A percentile compares a stretch with the other conserved stretches of the same genome.
Evolutionary conservation across 2,113 vertebrate species (phyloP).

Genomic region (Anguilla rostrata): DNA sequence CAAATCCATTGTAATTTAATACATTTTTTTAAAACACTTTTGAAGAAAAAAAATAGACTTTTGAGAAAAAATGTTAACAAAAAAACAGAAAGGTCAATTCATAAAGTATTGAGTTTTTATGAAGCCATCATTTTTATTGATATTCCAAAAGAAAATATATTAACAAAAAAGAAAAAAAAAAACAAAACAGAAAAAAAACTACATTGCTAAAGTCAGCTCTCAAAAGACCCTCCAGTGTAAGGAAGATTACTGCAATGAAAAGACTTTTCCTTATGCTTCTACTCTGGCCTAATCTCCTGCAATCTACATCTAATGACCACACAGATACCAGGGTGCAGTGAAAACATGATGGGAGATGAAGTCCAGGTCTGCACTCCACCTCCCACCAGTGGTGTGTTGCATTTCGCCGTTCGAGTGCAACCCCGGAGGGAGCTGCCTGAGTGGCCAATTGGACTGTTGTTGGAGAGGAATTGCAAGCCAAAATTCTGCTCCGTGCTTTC

Average conservation of each 20-base stretch:
- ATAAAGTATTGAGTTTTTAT: neutral
- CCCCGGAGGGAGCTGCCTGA: neutral
- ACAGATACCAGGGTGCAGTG: neutral
- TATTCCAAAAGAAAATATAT: constrained; percentile 21
- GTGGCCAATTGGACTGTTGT: neutral
- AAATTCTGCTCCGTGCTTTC: neutral
- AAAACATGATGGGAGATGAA: neutral
- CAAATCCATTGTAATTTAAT: no score
- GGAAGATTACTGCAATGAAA: neutral
- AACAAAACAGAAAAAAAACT: neutral
- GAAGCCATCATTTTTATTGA: constrained; percentile 5
- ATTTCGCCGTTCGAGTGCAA: neutral
- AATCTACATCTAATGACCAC: neutral
- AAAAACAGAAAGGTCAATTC: neutral
- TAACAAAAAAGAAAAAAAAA: neutral
- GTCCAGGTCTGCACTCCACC: neutral
- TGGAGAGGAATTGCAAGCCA: neutral
- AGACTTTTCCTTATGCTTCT: constrained; percentile 6
- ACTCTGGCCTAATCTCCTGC: neutral
- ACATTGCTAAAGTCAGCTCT: constrained; percentile 13
- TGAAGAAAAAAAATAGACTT: no score
- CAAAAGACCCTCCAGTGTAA: constrained; percentile 16
- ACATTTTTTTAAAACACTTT: no score
- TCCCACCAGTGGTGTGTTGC: neutral
- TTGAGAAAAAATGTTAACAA: constrained; percentile 8